A percentile compares a stretch with the other conserved stretches of the same genome.
Conservation (phyloP, 2,888 invertebrate genomes). For the Synanthedon formicaeformis region DNA sequence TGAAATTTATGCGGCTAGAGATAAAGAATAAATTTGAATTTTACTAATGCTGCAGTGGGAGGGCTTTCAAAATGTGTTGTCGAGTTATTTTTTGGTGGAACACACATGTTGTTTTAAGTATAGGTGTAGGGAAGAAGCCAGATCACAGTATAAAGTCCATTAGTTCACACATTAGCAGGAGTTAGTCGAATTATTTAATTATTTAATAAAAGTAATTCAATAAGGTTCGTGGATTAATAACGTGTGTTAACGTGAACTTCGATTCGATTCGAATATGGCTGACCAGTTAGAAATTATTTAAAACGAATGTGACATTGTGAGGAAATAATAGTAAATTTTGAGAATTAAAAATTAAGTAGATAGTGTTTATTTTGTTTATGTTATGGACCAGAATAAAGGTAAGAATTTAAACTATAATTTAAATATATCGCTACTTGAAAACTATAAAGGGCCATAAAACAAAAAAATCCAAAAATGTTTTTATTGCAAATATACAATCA, state of each 20-base stretch:
- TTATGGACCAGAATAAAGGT: slow-evolving; percentile 59
- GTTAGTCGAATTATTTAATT: slow-evolving; percentile 69
- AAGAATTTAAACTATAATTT: slow-evolving; percentile 15
- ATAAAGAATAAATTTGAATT: slow-evolving; percentile 21
- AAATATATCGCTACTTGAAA: no score
- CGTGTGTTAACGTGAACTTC: slow-evolving; percentile 38
- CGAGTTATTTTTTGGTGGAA: slow-evolving; percentile 35
- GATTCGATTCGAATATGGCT: slow-evolving; percentile 27
- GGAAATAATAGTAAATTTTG: slow-evolving; percentile 8
- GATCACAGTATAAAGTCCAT: slow-evolving; percentile 59
- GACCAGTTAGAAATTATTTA: slow-evolving; percentile 27
- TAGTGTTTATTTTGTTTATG: slow-evolving; percentile 11
- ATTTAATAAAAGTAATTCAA: slow-evolving; percentile 67
- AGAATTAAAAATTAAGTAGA: slow-evolving; percentile 1
- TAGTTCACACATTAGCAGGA: slow-evolving; percentile 67
- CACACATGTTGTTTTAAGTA: slow-evolving; percentile 47
- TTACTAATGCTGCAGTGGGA: slow-evolving; percentile 19
- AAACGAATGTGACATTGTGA: slow-evolving; percentile 43
- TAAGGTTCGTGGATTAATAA: slow-evolving; percentile 63
- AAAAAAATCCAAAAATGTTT: no score
- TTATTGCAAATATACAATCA: no score
- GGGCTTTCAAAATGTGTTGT: slow-evolving; percentile 26
- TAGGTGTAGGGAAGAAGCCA: slow-evolving; percentile 44
- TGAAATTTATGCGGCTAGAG: slow-evolving; percentile 13
- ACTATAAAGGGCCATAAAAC: no score